Base-by-base conservation (phyloP, 1,140 invertebrate species). In the Mylabris phalerata region DNA sequence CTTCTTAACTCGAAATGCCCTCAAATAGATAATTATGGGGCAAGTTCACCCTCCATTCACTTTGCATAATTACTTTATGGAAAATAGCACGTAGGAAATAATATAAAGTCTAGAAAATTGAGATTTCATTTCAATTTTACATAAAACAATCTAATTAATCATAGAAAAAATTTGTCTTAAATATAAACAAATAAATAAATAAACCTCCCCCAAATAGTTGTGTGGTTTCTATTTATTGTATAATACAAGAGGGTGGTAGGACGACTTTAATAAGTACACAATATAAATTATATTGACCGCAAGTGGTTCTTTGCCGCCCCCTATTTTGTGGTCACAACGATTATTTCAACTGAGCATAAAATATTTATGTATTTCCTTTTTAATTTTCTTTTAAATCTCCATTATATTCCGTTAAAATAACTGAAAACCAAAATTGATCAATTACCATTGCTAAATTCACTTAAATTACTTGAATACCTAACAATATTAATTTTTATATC, bases 1-100 rank as follows among this genome's bases (percentile, higher is more conserved):
- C 50, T 55, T 60, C 55, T 47, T 45, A 63, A 54, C 51, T 50
- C 61, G 51, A 60, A 63, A 57, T 59, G 55, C 58, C 59, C 54
- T 43, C 45, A 54, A 63, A 52, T 49, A 58, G 54, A 54, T 49
- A 63, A 63, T 61, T 57, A 51, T 41, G 48, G 48, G 48, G 42
- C 49, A 32, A 7, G 32, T 32, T 32, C 32, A 47, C 55, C 48
- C 46, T 40, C 46, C 42, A 57, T 48, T 57, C 38, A 57, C 55
- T 59, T 58, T 46, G 57, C 39, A 52, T 52, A 51, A 52, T 54
- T 59, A 59, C 44, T 59, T 39, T 43, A 19, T 39, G 7, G 10
- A n/a, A 42, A 42, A 4, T 50, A 32, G 40, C 49, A 42, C 42
- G 39, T 41, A 13, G 42, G 13, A 50, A 11, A 19, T 42, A 50